These are phyloP conservation scores for Eriosoma lanigerum DNA, from an alignment of 1,140 invertebrate species.

Conservation along the genomic window DNA sequence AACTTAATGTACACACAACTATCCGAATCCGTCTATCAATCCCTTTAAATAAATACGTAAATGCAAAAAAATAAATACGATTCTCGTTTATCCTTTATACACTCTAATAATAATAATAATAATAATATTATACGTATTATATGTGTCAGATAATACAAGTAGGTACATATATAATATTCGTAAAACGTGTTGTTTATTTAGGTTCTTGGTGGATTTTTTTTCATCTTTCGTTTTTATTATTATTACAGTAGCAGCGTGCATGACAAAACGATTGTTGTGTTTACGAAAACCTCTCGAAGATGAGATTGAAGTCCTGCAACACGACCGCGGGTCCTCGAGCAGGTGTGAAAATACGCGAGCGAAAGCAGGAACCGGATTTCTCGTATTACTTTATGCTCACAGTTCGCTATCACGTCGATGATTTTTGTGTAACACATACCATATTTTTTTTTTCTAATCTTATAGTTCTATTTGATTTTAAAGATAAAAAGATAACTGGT, in stretches of 20 bases:
- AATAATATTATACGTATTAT: too few species aligned
- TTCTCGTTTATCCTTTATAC: too few species aligned
- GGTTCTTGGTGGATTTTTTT: neutral
- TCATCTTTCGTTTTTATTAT: neutral
- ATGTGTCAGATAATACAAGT: too few species aligned
- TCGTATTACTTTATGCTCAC: neutral
- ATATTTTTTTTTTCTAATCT: too few species aligned
- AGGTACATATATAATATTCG: neutral
- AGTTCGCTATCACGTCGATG: neutral
- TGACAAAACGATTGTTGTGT: neutral
- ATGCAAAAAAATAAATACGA: slow-evolving; percentile 11
- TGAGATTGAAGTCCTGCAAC: neutral
- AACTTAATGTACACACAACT: too few species aligned
- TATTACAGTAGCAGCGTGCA: neutral
- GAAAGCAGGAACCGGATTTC: slow-evolving; percentile 4
- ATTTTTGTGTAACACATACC: neutral
- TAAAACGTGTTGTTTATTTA: slow-evolving; percentile 5
- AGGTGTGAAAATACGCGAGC: slow-evolving; percentile 8
- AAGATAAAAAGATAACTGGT: too few species aligned
- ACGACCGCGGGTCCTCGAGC: neutral
- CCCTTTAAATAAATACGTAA: neutral
- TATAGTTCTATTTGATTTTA: too few species aligned
- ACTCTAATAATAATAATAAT: too few species aligned
- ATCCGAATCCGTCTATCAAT: too few species aligned
- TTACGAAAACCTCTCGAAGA: neutral